Conservation (phyloP, 2,888 invertebrate genomes). For the Platycheirus albimanus region DNA sequence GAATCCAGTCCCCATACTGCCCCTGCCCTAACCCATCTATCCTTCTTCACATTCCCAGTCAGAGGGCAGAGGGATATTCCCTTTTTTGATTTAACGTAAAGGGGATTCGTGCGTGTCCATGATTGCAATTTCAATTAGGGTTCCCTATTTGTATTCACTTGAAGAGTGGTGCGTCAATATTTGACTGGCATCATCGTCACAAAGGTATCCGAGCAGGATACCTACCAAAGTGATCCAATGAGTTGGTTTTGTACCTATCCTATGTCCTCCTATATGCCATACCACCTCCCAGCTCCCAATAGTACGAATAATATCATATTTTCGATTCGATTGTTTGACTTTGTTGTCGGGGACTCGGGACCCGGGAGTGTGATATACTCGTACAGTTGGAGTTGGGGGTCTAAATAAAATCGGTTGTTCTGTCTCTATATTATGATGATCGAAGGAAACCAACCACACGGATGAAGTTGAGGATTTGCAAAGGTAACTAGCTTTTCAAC, state of each 20-base stretch:
- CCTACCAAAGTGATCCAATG: neutral
- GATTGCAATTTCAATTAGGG: constrained; percentile 75
- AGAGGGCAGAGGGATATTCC: neutral
- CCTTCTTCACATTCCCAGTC: constrained; percentile 1
- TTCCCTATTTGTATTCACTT: constrained; percentile 72
- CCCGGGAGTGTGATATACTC: no score
- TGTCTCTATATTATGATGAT: no score
- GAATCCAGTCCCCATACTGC: no score
- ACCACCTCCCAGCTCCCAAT: no score
- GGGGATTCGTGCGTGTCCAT: constrained; percentile 31
- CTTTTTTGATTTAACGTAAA: constrained; percentile 7
- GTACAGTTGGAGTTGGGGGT: neutral
- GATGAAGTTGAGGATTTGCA: neutral
- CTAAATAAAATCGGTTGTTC: neutral
- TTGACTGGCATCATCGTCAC: constrained; percentile 56
- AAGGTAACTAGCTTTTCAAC: neutral
- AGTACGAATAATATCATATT: constrained; percentile 59
- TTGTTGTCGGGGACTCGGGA: no score
- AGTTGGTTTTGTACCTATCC: constrained; percentile 15
- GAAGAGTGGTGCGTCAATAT: constrained; percentile 71
- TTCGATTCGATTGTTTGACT: constrained; percentile 56
- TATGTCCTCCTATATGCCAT: no score
- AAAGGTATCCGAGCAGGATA: constrained; percentile 58
- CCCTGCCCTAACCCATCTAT: constrained; percentile 51
- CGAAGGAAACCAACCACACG: neutral